phyloP scores from a whole-genome alignment of 2,797 vertebrate species.

The Jordanella pulchra region DNA sequence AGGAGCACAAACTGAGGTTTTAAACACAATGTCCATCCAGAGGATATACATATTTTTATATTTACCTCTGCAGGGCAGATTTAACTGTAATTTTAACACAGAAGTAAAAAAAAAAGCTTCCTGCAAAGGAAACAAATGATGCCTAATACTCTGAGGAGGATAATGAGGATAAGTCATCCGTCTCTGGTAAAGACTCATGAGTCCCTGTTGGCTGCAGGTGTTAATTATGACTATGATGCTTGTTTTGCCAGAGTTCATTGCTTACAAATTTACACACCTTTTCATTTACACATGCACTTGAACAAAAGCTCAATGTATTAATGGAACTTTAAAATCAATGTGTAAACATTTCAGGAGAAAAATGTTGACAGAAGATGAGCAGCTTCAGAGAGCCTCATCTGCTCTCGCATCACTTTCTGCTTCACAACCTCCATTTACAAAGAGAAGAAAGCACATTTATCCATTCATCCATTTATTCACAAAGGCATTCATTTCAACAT shows the following conservation, averaged over 20 bases:
- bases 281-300: background rate
- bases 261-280: background rate
- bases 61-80: background rate
- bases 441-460: background rate
- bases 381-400: constrained; percentile 14
- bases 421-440: constrained; percentile 2
- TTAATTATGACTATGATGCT: background rate
- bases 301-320: background rate
- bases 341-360: background rate
- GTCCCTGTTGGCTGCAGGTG: background rate
- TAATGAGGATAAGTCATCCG: background rate
- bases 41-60: too few species aligned
- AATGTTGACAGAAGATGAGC: background rate
- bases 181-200: background rate
- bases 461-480: background rate
- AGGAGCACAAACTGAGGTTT: background rate
- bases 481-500: background rate
- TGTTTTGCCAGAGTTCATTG: background rate
- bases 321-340: background rate
- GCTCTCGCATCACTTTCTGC: constrained; percentile 4
- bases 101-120: background rate
- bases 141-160: background rate
- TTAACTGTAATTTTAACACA: background rate
- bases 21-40: background rate
- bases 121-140: background rate